phyloP scores from a whole-genome alignment of 2,113 vertebrate species.

The Suricata suricatta region DNA sequence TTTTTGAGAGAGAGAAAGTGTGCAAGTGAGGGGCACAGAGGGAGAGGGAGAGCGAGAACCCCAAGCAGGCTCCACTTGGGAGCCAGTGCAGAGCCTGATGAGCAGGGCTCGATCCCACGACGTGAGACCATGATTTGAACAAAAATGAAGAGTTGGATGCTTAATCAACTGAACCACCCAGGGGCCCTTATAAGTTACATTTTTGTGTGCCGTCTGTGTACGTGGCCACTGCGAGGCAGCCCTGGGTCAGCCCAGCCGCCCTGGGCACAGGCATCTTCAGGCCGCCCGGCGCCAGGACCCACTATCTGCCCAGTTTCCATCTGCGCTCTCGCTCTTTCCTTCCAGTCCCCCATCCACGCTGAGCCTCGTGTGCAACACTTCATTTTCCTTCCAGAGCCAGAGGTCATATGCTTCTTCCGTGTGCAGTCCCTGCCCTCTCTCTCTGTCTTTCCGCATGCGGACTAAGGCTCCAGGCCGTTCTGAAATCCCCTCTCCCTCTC shows the following conservation, averaged over 20 bases:
- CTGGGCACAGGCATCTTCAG: rapidly evolving
- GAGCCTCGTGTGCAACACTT: not conserved
- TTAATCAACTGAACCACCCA: no score
- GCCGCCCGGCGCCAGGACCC: rapidly evolving
- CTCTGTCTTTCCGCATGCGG: not conserved
- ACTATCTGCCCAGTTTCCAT: not conserved
- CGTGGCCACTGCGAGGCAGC: not conserved
- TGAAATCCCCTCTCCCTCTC: not conserved
- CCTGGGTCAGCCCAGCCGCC: rapidly evolving
- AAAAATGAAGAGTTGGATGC: no score
- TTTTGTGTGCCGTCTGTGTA: not conserved
- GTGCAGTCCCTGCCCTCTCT: not conserved
- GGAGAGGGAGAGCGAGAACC: no score
- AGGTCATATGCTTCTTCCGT: not conserved
- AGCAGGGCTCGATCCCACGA: no score
- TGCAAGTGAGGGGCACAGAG: no score
- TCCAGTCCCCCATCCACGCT: not conserved
- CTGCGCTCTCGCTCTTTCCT: not conserved
- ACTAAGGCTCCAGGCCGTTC: not conserved
- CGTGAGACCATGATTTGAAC: no score
- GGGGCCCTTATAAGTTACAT: not conserved
- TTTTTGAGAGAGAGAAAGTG: no score
- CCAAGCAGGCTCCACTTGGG: no score
- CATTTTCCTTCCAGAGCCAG: not conserved
- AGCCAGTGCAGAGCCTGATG: no score